Evolutionary conservation across 2,888 invertebrate genomes (phyloP), one percentile per base, ranked within the genome.

Genomic region (Acanthosepion lycidas): DNA sequence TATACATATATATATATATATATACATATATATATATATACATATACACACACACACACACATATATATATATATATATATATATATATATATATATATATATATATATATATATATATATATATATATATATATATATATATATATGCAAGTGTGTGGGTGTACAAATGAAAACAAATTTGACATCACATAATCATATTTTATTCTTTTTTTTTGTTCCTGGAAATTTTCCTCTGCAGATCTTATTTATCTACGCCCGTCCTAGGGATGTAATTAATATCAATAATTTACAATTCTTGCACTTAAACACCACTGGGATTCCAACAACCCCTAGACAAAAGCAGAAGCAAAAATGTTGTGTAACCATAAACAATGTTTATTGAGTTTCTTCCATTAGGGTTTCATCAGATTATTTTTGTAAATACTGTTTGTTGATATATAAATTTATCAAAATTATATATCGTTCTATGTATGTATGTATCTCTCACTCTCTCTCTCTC

Each of bases 101-200:
- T 64, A 64, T 64, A 64, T 64, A 64, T 64, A 64, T 64, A 23
- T 23, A 64, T 64, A 64, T 64, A 64, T 64, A 64, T 64, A 64
- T 64, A 64, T 64, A 64, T 64, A 64, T 64, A 64, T 64, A 64
- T 64, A 64, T 64, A 64, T 64, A 64, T 64, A 64, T 64, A 64
- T 64, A 64, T 64, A 23, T 64, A 23, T 64, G 26, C 26, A 2
- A 23, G 23, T 64, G 26, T 64, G 4, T 64, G 26, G 33, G 33
- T 33, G 33, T 33, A 1, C 42, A 42, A 42, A 9, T n/a, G n/a
- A n/a, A 33, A 12, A 78, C 33, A 33, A 8, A 78, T 33, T n/a
- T 78, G 15, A 15, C 5, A 23, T 78, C 78, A 2, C 78, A 78
- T 78, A 78, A 15, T 33, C 33, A 33, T 78, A 18, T 33, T 33